Conservation (phyloP, 64 coral and sea anemone genomes). For the Dendrophyllia cribrosa region DNA sequence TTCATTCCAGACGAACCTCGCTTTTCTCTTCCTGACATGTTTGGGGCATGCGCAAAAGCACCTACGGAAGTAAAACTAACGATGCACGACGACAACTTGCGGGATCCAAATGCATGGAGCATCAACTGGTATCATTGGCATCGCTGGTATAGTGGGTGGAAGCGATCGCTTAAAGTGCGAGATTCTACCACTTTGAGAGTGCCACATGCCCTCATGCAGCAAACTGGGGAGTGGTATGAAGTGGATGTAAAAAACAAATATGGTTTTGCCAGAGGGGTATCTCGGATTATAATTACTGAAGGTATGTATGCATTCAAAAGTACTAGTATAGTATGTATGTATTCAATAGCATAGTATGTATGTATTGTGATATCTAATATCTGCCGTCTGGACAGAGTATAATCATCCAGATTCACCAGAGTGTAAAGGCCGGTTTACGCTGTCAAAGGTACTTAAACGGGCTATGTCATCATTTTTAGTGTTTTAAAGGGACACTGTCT, state of each 20-base stretch:
- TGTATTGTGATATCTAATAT: no score
- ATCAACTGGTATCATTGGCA: not conserved
- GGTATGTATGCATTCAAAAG: not conserved
- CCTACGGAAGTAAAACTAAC: slow-evolving; percentile 34
- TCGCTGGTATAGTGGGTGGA: not conserved
- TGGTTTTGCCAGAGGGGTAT: slow-evolving; percentile 27
- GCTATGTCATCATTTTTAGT: no score
- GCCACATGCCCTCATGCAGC: not conserved
- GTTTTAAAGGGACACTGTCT: no score
- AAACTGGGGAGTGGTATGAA: slow-evolving; percentile 34
- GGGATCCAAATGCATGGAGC: slow-evolving; percentile 21
- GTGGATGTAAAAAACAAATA: slow-evolving; percentile 53
- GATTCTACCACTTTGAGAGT: slow-evolving; percentile 3
- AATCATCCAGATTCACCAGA: no score
- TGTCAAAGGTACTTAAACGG: no score
- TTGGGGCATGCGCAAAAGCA: slow-evolving; percentile 32
- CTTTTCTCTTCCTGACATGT: slow-evolving; percentile 41
- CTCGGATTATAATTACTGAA: slow-evolving; percentile 36
- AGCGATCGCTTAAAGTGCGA: not conserved
- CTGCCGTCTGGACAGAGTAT: no score
- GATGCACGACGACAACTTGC: not conserved
- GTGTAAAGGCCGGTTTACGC: no score
- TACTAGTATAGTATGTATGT: no score
- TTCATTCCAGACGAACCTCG: slow-evolving; percentile 40
- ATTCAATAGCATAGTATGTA: no score